Evolutionary conservation across 2,113 vertebrate species (phyloP), one percentile per base, ranked within the genome.

Genomic region (Ptychochromis oligacanthus): DNA sequence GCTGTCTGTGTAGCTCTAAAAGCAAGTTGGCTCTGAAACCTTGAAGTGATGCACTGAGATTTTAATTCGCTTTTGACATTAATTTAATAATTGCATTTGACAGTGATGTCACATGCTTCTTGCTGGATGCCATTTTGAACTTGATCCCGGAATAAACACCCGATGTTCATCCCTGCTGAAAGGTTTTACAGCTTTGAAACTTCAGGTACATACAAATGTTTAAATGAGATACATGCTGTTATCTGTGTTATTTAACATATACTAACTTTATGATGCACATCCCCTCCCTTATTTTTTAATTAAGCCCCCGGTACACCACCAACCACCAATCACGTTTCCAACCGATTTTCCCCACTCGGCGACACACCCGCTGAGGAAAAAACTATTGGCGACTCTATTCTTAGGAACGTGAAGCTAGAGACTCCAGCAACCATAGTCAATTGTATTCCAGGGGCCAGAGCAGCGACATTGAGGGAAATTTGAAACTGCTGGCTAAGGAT

Each of bases 11-110:
- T 13, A 17, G 38, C 75, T 79, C 46, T 18, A 58, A 62, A 83
- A 75, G 10, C 43, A 34, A 75, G 59, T 56, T 76, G 38, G 13
- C 58, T 67, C 31, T 62, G 26, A 87, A 80, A 80, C 49, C 20
- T 46, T 24, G 11, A 81, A 60, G 40, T 75, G 61, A 77, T 60
- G 57, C 57, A 76, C 22, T 14, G 40, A 70, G 22, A 31, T 90
- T 88, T 85, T 52, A 79, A 83, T 78, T 83, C 57, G 57, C 57
- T 60, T 74, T 14, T 78, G 57, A 65, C 36, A 24, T 65, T 61
- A 59, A 81, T 79, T 31, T 78, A 78, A 80, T 67, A 80, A 80
- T 79, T 57, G 58, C 54, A 52, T 88, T 61, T 74, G 62, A 78
- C 12, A 13, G 59, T 40, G 52, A 80, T 79, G 74, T 81, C 74